Percentiles rank a stretch among this genome's conserved stretches.
These are phyloP conservation scores for Drosophila chauvacae DNA, from an alignment of 1,140 invertebrate species.

Conservation along the genomic window DNA sequence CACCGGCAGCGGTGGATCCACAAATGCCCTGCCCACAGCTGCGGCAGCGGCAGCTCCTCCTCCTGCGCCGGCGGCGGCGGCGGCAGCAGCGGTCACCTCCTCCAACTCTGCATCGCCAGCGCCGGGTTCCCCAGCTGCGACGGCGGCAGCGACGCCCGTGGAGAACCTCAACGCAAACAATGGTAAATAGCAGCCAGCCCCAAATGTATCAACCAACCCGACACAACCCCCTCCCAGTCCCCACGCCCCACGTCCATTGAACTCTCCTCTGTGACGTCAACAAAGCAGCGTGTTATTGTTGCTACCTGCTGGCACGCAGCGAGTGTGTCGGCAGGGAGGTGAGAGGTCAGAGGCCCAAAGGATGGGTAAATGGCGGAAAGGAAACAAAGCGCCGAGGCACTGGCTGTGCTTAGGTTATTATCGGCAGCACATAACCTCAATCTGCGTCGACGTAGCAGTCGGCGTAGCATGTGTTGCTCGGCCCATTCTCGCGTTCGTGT, in stretches of 20 bases:
- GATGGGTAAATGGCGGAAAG: background rate
- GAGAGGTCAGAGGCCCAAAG: background rate
- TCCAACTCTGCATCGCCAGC: conserved; percentile 76
- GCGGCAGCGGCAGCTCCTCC: conserved; percentile 41
- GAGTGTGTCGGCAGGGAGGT: background rate
- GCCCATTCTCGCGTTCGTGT: conserved; percentile 4
- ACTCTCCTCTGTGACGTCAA: conserved; percentile 48
- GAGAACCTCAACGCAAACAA: conserved; percentile 79
- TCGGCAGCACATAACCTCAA: conserved; percentile 53
- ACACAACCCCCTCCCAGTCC: conserved; percentile 13
- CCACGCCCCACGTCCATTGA: conserved; percentile 37
- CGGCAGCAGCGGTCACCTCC: conserved; percentile 45
- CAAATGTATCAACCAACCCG: conserved; percentile 1
- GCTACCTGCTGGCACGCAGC: conserved; percentile 32
- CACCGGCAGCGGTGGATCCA: conserved; percentile 70
- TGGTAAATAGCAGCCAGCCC: conserved; percentile 67
- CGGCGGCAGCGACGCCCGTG: conserved; percentile 61
- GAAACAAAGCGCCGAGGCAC: conserved; percentile 13
- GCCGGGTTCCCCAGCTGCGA: conserved; percentile 81
- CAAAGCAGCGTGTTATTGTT: conserved; percentile 49
- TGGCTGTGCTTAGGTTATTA: conserved; percentile 42
- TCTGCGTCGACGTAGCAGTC: conserved; percentile 38
- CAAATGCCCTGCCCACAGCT: conserved; percentile 63
- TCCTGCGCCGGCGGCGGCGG: conserved; percentile 2
- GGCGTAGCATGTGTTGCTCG: conserved; percentile 51